Percentiles rank a stretch among this genome's conserved stretches.
Conservation (phyloP, 1,140 invertebrate species). For the Habropoda laboriosa region DNA sequence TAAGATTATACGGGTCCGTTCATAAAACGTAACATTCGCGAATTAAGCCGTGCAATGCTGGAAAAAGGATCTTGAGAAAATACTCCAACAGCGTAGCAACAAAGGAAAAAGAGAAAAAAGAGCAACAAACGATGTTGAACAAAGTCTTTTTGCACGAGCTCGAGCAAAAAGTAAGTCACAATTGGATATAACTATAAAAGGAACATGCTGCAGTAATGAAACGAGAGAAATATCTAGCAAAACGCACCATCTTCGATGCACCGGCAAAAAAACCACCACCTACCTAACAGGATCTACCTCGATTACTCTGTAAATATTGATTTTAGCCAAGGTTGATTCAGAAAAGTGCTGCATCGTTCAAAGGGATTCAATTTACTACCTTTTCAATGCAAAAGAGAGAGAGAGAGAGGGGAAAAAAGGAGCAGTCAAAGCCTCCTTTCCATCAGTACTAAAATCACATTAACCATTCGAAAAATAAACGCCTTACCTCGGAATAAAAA, state of each 20-base stretch:
- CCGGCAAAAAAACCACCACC: background rate
- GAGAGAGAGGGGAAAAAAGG: no score
- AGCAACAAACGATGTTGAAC: background rate
- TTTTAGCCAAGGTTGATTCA: background rate
- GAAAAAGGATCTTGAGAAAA: background rate
- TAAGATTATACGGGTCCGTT: conserved; percentile 24
- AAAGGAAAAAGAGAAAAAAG: no score
- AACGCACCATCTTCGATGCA: background rate
- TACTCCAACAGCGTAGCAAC: background rate
- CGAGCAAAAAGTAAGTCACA: background rate
- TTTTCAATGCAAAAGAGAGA: background rate
- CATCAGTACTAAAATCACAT: no score
- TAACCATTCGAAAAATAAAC: no score
- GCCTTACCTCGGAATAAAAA: no score
- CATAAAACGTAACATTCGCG: background rate
- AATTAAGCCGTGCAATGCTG: conserved; percentile 7
- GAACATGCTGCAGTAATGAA: background rate
- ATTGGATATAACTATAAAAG: background rate
- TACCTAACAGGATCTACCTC: background rate
- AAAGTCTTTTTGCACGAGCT: background rate
- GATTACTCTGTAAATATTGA: conserved; percentile 10
- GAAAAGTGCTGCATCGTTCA: background rate
- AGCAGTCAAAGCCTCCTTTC: no score
- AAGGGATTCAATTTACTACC: background rate
- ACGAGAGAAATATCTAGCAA: background rate